Evolutionary conservation across 2,113 vertebrate genomes (phyloP).

Genomic region (Suncus etruscus): DNA sequence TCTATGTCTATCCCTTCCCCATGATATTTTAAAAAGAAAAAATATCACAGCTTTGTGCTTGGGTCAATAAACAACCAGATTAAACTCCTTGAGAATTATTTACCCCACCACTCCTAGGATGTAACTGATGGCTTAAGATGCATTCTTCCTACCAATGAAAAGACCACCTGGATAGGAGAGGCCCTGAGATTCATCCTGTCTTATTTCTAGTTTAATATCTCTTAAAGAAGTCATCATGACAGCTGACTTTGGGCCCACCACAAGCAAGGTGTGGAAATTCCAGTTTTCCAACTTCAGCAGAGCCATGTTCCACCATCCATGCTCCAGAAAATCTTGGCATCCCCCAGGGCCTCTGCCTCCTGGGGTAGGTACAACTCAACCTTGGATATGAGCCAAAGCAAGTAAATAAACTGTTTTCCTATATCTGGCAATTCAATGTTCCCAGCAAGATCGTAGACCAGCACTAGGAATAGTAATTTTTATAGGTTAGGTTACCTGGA

Average conservation of each 20-base stretch:
- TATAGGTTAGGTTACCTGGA: neutral
- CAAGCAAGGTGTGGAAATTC: neutral
- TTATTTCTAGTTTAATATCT: neutral
- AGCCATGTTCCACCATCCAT: neutral
- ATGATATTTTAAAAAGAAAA: neutral
- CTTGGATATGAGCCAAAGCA: neutral
- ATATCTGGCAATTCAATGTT: neutral
- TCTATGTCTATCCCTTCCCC: too few species aligned
- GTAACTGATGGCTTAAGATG: neutral
- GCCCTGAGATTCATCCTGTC: neutral
- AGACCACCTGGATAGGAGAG: neutral
- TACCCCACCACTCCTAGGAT: neutral
- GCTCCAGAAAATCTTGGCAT: neutral
- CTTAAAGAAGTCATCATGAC: neutral
- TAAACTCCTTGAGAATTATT: neutral
- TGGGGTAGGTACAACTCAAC: neutral
- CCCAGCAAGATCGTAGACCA: neutral
- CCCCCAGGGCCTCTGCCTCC: neutral
- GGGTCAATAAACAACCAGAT: neutral
- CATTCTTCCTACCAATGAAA: neutral
- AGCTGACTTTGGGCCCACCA: neutral
- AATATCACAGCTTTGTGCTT: neutral
- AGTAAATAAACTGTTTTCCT: conserved; percentile 26
- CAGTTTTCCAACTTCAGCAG: neutral
- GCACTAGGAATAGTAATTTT: neutral